These are phyloP conservation scores for Dreissena polymorpha DNA, from an alignment of 1,140 invertebrate genomes.

Conservation along the genomic window DNA sequence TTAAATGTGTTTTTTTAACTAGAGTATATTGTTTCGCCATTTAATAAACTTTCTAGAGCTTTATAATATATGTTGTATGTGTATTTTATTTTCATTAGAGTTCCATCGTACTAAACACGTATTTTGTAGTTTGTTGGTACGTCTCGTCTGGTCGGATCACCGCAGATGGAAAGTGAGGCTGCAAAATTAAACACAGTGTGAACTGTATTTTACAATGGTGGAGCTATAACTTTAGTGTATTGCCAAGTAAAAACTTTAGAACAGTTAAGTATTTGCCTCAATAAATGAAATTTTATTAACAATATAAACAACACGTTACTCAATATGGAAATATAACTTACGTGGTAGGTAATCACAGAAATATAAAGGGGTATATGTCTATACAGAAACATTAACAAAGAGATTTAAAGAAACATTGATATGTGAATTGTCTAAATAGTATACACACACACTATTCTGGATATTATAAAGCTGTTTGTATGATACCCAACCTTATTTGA, in stretches of 20 bases:
- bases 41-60: too few species aligned
- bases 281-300: background rate
- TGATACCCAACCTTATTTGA: slow-evolving; percentile 87
- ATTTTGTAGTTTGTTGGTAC: slow-evolving; percentile 83
- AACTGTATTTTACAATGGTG: background rate
- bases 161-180: slow-evolving; percentile 87
- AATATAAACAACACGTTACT: background rate
- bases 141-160: slow-evolving; percentile 87
- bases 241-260: background rate
- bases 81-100: too few species aligned
- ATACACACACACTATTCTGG: too few species aligned
- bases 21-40: too few species aligned
- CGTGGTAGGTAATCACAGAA: background rate
- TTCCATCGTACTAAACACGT: slow-evolving; percentile 77
- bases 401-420: too few species aligned
- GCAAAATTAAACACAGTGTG: slow-evolving; percentile 71
- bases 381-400: background rate
- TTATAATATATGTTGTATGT: too few species aligned
- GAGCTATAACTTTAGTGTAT: background rate
- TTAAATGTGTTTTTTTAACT: too few species aligned
- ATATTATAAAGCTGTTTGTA: too few species aligned
- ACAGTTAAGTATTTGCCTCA: background rate
- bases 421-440: too few species aligned
- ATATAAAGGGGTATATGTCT: background rate
- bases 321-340: background rate